phyloP scores from a whole-genome alignment of 2,888 invertebrate genomes.

The Hydrotaea cyrtoneurina region DNA sequence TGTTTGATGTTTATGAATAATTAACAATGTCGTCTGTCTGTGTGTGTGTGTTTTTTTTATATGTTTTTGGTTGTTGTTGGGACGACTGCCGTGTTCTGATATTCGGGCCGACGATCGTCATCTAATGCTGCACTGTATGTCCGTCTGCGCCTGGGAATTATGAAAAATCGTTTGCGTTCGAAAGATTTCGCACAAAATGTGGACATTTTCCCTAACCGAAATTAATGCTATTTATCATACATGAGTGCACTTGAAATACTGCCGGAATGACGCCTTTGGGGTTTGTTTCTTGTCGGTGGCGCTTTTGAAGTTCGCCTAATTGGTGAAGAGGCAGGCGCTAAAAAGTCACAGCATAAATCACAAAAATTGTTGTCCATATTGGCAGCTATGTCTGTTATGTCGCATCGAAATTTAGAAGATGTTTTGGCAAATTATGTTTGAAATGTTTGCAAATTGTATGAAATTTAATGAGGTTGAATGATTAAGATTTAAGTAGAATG shows the following conservation, averaged over 20 bases:
- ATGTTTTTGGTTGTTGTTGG: not conserved
- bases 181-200: slow-evolving; percentile 32
- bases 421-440: not conserved
- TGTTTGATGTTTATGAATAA: slow-evolving; percentile 78
- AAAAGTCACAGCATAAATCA: slow-evolving; percentile 64
- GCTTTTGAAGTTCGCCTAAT: slow-evolving; percentile 63
- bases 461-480: slow-evolving; percentile 28
- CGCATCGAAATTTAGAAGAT: slow-evolving; percentile 31
- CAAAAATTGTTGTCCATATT: slow-evolving; percentile 36
- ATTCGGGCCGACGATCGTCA: slow-evolving; percentile 21
- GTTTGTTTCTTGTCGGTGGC: slow-evolving; percentile 52
- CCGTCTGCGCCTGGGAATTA: slow-evolving; percentile 35
- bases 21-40: slow-evolving; percentile 74
- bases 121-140: slow-evolving; percentile 40
- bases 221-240: slow-evolving; percentile 67
- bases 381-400: slow-evolving; percentile 6
- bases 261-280: slow-evolving; percentile 52
- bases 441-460: slow-evolving; percentile 28
- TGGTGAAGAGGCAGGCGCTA: slow-evolving; percentile 63
- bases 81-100: not conserved
- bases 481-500: too few relatives aligned
- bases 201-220: slow-evolving; percentile 25
- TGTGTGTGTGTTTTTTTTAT: not conserved
- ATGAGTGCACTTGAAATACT: slow-evolving; percentile 65
- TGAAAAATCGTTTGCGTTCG: slow-evolving; percentile 53